phyloP scores from a whole-genome alignment of 1,140 invertebrate genomes.

The Gryon sp. region DNA sequence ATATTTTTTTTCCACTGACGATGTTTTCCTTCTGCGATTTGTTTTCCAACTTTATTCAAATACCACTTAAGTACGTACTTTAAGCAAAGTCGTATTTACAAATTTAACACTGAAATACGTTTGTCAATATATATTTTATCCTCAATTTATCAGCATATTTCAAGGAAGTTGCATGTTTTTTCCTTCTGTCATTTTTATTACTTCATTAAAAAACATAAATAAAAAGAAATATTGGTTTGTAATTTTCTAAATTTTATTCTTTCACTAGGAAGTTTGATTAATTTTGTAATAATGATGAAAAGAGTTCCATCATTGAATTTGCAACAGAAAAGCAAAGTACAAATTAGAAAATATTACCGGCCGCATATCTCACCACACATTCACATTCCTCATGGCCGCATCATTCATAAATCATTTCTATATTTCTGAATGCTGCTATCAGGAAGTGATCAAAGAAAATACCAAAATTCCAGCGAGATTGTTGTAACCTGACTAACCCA shows the following conservation, averaged over 20 bases:
- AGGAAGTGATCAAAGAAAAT: slow-evolving; percentile 34
- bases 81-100: not conserved
- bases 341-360: slow-evolving; percentile 9
- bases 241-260: too few relatives aligned
- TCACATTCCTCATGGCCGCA: slow-evolving; percentile 19
- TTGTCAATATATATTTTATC: too few relatives aligned
- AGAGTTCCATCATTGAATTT: too few relatives aligned
- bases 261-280: too few relatives aligned
- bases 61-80: slow-evolving; percentile 15
- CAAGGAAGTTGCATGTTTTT: too few relatives aligned
- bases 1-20: slow-evolving; percentile 22
- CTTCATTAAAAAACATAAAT: too few relatives aligned
- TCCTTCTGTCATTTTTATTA: too few relatives aligned
- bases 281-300: too few relatives aligned
- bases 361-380: slow-evolving; percentile 5
- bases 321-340: not conserved
- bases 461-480: slow-evolving; percentile 29
- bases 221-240: too few relatives aligned
- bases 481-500: slow-evolving; percentile 37
- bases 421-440: slow-evolving; percentile 20
- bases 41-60: slow-evolving; percentile 35
- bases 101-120: slow-evolving; percentile 2
- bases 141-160: too few relatives aligned
- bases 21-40: slow-evolving; percentile 21
- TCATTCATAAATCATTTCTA: slow-evolving; percentile 35